Evolutionary conservation across 1,140 invertebrate species (phyloP), one percentile per base, ranked within the genome.

Genomic region (Lepidurus apus): DNA sequence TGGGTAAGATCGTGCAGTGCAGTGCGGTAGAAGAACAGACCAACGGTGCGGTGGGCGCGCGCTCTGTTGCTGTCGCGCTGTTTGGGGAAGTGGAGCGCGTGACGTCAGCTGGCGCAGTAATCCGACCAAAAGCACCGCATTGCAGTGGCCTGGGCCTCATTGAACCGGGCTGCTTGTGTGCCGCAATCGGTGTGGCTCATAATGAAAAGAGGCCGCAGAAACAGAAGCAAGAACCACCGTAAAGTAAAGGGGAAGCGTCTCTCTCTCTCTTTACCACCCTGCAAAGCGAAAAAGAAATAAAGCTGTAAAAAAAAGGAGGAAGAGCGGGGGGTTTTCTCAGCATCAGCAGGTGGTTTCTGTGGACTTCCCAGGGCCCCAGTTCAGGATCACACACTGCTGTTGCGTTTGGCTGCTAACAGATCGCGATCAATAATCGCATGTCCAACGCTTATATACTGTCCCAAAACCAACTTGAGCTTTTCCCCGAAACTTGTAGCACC

Each of bases 91-190:
- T n/a, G 53, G 17, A 65, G 53, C 53, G 21, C 53, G 13, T 65
- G 53, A 65, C 53, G 53, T 65, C 53, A 65, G 53, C 53, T 65
- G 53, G 21, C 53, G 53, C 53, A 65, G 53, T 65, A 65, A 65
- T 65, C 53, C 53, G 53, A 65, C 53, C 53, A 65, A 65, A 65
- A 65, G 53, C 53, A 65, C 53, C 53, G 53, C 53, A 65, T 65
- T 65, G 53, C 53, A 65, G 53, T 65, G 53, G 53, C 53, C 53
- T 65, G 53, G 53, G 53, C 53, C 53, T 65, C 53, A 65, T 65
- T 65, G 53, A 65, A 65, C 53, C n/a, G 21, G 21, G 53, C 53
- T 65, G 53, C 53, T 65, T 65, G 53, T 65, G 53, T 65, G 53
- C 53, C 53, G 53, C 53, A 65, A 65, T 65, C 53, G 53, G 53